phyloP scores from a whole-genome alignment of 2,888 invertebrate genomes.

The Cryptocephalus moraei region DNA sequence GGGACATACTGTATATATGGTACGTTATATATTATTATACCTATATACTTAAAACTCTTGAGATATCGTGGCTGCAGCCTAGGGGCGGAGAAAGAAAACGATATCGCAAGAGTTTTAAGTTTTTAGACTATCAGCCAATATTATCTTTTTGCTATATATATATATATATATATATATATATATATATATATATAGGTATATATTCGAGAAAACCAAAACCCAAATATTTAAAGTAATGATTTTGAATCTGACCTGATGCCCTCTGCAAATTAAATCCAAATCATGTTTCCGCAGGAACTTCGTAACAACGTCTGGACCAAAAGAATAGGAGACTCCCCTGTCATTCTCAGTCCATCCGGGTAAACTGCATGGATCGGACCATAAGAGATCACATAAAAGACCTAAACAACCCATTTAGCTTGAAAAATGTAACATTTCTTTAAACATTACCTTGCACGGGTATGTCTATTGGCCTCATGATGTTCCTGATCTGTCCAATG shows the following conservation, averaged over 20 bases:
- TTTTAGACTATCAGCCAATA: too few relatives aligned
- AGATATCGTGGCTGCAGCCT: too few relatives aligned
- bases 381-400: conserved; percentile 28
- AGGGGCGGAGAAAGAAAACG: too few relatives aligned
- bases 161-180: too few relatives aligned
- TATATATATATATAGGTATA: too few relatives aligned
- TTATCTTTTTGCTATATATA: too few relatives aligned
- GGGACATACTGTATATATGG: too few relatives aligned
- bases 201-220: too few relatives aligned
- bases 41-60: too few relatives aligned
- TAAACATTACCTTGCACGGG: conserved; percentile 19
- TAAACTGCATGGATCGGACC: conserved; percentile 26
- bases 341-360: conserved; percentile 27
- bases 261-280: conserved; percentile 29
- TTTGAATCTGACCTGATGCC: conserved; percentile 25
- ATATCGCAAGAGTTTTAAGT: too few relatives aligned
- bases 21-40: too few relatives aligned
- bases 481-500: conserved; percentile 27
- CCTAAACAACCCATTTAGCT: conserved; percentile 13
- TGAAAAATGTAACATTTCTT: neutral
- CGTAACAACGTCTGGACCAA: conserved; percentile 26
- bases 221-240: too few relatives aligned
- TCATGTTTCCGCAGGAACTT: conserved; percentile 27
- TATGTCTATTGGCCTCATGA: conserved; percentile 24
- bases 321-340: conserved; percentile 27